Conservation (phyloP, 2,113 vertebrate species). For the Pandion haliaetus region DNA sequence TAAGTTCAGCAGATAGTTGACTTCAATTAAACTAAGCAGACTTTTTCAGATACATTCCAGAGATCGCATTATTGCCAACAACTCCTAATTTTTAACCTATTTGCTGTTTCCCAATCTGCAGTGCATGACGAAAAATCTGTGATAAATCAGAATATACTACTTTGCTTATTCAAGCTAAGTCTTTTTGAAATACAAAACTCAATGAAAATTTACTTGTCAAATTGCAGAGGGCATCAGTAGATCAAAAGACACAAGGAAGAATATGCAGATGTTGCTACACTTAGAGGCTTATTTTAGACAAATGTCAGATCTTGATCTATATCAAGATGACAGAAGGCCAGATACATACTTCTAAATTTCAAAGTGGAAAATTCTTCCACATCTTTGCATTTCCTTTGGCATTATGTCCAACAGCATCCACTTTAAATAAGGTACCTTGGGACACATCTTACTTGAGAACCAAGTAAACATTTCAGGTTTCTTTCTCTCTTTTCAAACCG, state of each 20-base stretch:
- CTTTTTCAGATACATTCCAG: neutral
- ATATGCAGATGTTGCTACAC: neutral
- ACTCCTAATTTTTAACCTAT: neutral
- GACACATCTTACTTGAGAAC: neutral
- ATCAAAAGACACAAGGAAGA: neutral
- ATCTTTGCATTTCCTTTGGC: neutral
- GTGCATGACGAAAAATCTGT: neutral
- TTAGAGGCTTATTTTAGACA: conserved; percentile 9
- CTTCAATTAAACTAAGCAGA: neutral
- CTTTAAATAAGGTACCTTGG: neutral
- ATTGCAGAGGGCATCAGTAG: neutral
- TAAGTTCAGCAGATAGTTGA: neutral
- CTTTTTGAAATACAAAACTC: neutral
- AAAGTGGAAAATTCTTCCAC: neutral
- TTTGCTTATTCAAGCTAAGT: neutral
- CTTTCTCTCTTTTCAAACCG: neutral
- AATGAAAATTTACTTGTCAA: neutral
- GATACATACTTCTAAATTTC: neutral
- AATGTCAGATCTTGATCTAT: neutral
- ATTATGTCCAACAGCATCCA: neutral
- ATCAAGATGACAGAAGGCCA: neutral
- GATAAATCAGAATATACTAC: neutral
- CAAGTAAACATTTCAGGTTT: neutral
- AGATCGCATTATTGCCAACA: neutral
- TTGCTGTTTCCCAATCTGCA: neutral